Evolutionary conservation across 2,888 invertebrate species (phyloP), one percentile per base, ranked within the genome.

Genomic region (Metacarcinus magister): DNA sequence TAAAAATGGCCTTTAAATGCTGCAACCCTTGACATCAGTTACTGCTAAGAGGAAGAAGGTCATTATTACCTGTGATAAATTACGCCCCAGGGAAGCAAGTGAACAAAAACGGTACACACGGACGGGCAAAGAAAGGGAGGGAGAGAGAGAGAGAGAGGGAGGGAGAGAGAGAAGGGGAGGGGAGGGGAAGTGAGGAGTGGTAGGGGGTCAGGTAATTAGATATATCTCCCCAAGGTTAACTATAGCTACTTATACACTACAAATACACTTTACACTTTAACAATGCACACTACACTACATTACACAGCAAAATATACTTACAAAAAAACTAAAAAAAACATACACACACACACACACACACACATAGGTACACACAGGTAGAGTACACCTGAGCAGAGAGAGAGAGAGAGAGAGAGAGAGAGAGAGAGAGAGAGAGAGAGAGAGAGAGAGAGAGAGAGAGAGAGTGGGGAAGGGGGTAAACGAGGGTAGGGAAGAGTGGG

Each of bases 371-470:
- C 67, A 67, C n/a, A 67, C 23, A 67, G 23, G 23, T 67, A 67
- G 4, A 7, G 54, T 16, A 54, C 3, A 54, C 54, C 54, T 54
- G 54, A 54, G 54, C 8, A 16, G 16, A 54, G 16, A 54, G 60
- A 60, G 23, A 60, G 60, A 60, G 60, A 60, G 60, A 60, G 60
- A 60, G 60, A 60, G 60, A 13, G 60, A 60, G 60, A 60, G 60
- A 13, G 60, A 75, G 75, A 75, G 75, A n/a, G 75, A 75, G 75
- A 75, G 75, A n/a, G 75, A 28, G 75, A 28, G 28, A 75, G 75
- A 75, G 75, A 75, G 75, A 75, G 75, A 75, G 75, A 75, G 75
- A 75, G 75, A 60, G 75, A 75, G 75, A 75, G 75, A 75, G 28
- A 28, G 75, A 3, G 19, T 16, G 19, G 19, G 67, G 23, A 23